phyloP scores from a whole-genome alignment of 1,140 invertebrate species.

The Sweltsa coloradensis region DNA sequence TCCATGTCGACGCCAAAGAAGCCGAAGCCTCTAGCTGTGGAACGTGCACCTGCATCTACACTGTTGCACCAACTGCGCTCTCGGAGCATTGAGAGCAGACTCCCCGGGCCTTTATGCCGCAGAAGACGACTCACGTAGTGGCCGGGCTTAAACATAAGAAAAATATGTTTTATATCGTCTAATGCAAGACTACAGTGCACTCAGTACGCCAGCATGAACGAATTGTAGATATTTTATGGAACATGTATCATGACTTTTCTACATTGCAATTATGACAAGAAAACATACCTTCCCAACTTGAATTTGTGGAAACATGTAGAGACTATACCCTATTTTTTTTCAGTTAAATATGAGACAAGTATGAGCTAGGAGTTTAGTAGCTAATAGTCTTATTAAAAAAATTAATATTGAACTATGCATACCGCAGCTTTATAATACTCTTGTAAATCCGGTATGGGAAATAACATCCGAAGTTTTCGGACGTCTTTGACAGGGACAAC shows the following conservation, averaged over 20 bases:
- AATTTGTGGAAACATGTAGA: too few species aligned
- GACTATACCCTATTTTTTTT: too few species aligned
- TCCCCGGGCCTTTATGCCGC: slow-evolving; percentile 92
- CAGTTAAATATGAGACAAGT: too few species aligned
- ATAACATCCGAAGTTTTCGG: slow-evolving; percentile 72
- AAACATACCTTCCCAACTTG: too few species aligned
- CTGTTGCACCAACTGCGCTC: slow-evolving; percentile 81
- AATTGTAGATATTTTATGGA: too few species aligned
- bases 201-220: too few species aligned
- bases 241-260: too few species aligned
- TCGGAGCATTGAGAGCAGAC: slow-evolving; percentile 80
- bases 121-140: slow-evolving; percentile 84
- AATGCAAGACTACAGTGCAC: too few species aligned
- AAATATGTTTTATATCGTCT: too few species aligned
- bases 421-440: slow-evolving; percentile 74
- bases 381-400: slow-evolving; percentile 4
- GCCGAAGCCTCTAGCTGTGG: slow-evolving; percentile 69
- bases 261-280: too few species aligned
- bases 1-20: slow-evolving; percentile 81
- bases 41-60: slow-evolving; percentile 61
- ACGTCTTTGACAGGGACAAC: slow-evolving; percentile 91
- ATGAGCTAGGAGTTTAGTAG: too few species aligned
- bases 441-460: slow-evolving; percentile 78
- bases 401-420: slow-evolving; percentile 17
- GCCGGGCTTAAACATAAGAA: slow-evolving; percentile 52